These are phyloP conservation scores for Etheostoma nigrum DNA, from an alignment of 2,797 vertebrate genomes.

Conservation along the genomic window DNA sequence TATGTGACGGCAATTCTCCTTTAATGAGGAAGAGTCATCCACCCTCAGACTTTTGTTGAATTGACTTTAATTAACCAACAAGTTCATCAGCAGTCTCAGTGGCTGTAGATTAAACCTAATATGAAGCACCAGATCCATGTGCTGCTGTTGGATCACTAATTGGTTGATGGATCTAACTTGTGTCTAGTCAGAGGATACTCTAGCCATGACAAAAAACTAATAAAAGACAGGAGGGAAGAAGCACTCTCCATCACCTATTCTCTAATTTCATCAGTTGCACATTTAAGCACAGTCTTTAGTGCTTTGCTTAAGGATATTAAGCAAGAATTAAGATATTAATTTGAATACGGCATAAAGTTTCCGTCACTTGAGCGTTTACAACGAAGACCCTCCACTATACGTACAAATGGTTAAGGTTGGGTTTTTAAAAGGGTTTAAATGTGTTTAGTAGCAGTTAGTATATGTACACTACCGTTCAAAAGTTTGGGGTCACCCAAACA, in stretches of 20 bases:
- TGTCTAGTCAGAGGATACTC: constrained; percentile 4
- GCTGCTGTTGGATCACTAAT: background rate
- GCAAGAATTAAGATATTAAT: background rate
- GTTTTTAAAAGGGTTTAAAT: background rate
- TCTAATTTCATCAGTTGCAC: background rate
- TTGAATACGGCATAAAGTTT: background rate
- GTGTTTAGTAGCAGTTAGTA: background rate
- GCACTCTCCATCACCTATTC: background rate
- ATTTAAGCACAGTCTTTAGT: background rate
- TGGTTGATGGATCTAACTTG: constrained; percentile 6
- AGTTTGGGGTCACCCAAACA: too few species aligned
- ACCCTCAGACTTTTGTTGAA: background rate
- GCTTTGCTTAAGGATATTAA: background rate
- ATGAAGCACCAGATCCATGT: background rate
- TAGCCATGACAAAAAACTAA: background rate
- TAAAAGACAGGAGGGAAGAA: background rate
- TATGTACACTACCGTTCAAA: too few species aligned
- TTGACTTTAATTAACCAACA: constrained; percentile 29
- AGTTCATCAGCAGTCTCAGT: constrained; percentile 22
- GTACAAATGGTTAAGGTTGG: background rate
- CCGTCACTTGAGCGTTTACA: background rate
- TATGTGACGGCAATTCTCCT: too few species aligned
- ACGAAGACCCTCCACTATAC: background rate
- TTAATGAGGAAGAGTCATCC: background rate
- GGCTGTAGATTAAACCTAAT: constrained; percentile 9